Percentiles rank a stretch among this genome's conserved stretches.
Conservation (phyloP, 2,888 invertebrate genomes). For the Drosophila nr. fundita region DNA sequence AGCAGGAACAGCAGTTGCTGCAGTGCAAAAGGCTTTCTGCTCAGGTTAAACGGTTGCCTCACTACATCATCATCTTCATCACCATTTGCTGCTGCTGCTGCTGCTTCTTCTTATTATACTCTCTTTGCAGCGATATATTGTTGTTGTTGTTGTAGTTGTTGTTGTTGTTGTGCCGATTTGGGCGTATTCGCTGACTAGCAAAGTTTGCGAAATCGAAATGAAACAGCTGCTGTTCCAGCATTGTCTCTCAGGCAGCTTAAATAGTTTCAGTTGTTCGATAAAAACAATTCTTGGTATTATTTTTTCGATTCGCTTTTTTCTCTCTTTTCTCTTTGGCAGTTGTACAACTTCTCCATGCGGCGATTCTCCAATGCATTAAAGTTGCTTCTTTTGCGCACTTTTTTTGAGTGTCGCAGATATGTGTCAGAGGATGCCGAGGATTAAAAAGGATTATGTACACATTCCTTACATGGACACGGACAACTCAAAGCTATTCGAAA, state of each 20-base stretch:
- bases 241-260: constrained; percentile 14
- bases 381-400: not conserved
- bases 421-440: not conserved
- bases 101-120: constrained; percentile 6
- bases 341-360: not conserved
- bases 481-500: not conserved
- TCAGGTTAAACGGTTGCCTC: constrained; percentile 52
- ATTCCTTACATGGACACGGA: not conserved
- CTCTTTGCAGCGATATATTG: not conserved
- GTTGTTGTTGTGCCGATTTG: constrained; percentile 13
- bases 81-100: constrained; percentile 3
- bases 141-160: constrained; percentile 6
- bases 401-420: not conserved
- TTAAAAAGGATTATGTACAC: not conserved
- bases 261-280: constrained; percentile 10
- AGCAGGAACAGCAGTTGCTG: constrained; percentile 21
- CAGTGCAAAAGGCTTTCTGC: constrained; percentile 33
- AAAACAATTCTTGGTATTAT: constrained; percentile 13
- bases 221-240: constrained; percentile 27
- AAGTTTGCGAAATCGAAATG: constrained; percentile 23
- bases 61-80: constrained; percentile 33
- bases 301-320: not conserved
- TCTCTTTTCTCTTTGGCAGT: not conserved
- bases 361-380: not conserved
- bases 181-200: constrained; percentile 33